Percentiles rank a stretch among this genome's conserved stretches.
phyloP scores from a whole-genome alignment of 1,140 invertebrate species.

The Metaphire vulgaris region DNA sequence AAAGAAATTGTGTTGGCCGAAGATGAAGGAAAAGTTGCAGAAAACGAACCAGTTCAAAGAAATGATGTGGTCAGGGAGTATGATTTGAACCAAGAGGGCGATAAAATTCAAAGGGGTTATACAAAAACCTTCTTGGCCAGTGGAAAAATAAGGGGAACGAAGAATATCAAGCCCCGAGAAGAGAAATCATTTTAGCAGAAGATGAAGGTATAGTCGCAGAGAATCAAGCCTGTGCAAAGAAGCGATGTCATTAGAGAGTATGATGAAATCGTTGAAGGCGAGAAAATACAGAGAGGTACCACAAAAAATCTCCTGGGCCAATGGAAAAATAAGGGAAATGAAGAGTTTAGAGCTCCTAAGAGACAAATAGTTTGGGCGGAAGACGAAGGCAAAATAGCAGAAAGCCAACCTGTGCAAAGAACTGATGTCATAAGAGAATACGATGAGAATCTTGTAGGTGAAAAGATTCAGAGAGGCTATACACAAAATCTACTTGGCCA shows the following conservation, averaged over 20 bases:
- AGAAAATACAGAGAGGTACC: conserved; percentile 1
- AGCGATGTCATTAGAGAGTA: conserved; percentile 7
- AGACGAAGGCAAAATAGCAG: conserved; percentile 13
- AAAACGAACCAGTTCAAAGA: conserved; percentile 24
- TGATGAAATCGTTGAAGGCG: conserved; percentile 21
- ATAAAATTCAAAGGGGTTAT: neutral
- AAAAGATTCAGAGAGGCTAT: conserved; percentile 11
- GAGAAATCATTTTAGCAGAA: neutral
- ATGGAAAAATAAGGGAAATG: conserved; percentile 23
- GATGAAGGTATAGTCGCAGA: conserved; percentile 6
- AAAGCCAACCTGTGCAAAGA: conserved; percentile 18
- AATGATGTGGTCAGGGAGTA: conserved; percentile 21
- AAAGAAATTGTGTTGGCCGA: conserved; percentile 6
- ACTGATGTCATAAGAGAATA: conserved; percentile 21
- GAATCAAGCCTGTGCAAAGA: conserved; percentile 8
- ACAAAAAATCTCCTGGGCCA: conserved; percentile 17
- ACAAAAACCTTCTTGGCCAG: conserved; percentile 7
- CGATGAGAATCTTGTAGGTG: neutral
- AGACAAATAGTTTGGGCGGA: conserved; percentile 13
- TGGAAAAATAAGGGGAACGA: conserved; percentile 11
- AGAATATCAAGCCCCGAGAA: neutral
- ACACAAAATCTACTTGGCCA: conserved; percentile 15
- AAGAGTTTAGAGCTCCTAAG: conserved; percentile 4
- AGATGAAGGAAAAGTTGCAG: conserved; percentile 11
- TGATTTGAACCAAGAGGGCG: conserved; percentile 5